A percentile compares a stretch with the other conserved stretches of the same genome.
phyloP scores from a whole-genome alignment of 2,113 vertebrate species.

The Pterocles burchelli region DNA sequence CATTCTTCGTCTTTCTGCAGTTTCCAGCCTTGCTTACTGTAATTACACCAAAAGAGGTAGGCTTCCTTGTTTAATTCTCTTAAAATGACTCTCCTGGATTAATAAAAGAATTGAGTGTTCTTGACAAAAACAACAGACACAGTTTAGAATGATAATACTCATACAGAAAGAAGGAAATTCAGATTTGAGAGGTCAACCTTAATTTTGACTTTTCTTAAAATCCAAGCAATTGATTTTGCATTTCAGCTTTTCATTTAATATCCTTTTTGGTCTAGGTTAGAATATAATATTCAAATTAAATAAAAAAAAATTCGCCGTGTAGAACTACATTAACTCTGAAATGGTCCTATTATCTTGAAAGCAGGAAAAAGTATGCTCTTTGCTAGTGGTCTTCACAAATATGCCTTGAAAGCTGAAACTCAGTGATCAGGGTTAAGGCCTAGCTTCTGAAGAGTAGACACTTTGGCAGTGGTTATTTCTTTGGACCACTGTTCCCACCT shows the following conservation, averaged over 20 bases:
- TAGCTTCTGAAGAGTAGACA: neutral
- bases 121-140: neutral
- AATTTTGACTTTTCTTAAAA: neutral
- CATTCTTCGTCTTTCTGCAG: neutral
- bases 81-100: neutral
- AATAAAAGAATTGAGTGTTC: neutral
- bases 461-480: neutral
- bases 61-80: neutral
- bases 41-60: neutral
- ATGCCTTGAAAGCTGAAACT: neutral
- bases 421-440: neutral
- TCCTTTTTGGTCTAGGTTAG: neutral
- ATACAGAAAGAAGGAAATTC: neutral
- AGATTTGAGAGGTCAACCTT: neutral
- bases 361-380: neutral
- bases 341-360: neutral
- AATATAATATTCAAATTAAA: neutral
- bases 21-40: neutral
- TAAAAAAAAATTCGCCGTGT: neutral
- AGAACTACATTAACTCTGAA: neutral
- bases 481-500: neutral
- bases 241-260: neutral
- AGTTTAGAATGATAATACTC: neutral
- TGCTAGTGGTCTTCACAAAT: neutral
- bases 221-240: neutral